Evolutionary conservation across 1,140 invertebrate genomes (phyloP), one percentile per base, ranked within the genome.

Genomic region (Tribolium castaneum): DNA sequence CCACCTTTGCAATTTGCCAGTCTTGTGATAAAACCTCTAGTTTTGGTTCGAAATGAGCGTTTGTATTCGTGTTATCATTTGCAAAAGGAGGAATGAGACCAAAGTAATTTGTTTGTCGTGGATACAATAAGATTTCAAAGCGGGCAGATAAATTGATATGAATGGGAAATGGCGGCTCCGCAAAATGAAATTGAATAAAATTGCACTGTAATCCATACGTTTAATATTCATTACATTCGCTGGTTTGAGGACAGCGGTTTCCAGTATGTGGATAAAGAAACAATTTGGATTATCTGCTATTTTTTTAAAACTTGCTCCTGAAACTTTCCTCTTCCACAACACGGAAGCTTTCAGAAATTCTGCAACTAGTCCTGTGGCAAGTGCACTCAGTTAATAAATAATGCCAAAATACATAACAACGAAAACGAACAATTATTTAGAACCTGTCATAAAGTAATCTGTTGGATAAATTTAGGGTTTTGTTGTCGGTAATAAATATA

Each of bases 1-100:
- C 59, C 30, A 66, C 59, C 59, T 66, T 66, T 66, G 59, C 59
- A 66, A 66, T 66, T 66, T 66, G 59, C 35, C 59, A 12, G 59
- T 35, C 59, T 66, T 66, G 35, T 35, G 59, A 66, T 35, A 66
- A 66, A 66, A 35, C 59, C 59, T 66, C 30, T 22, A 66, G 13
- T 22, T 59, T 59, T 25, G 16, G 54, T 7, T 59, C 35, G 59
- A 66, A 66, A 30, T 5, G n/a, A 30, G 59, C 14, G 59, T 13
- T 66, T 34, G 5, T 35, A 22, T 66, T 35, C n/a, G 13, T 66
- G 59, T 12, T 13, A 66, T 35, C 19, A 66, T 66, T 62, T 62
- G 25, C 56, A 34, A 66, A 66, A 34, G 16, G 19, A 14, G 30
- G 59, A 66, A 35, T 5, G n/a, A 13, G n/a, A 13, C 12, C 25